These are phyloP conservation scores for Theretra japonica DNA, from an alignment of 2,888 invertebrate species.

Conservation along the genomic window DNA sequence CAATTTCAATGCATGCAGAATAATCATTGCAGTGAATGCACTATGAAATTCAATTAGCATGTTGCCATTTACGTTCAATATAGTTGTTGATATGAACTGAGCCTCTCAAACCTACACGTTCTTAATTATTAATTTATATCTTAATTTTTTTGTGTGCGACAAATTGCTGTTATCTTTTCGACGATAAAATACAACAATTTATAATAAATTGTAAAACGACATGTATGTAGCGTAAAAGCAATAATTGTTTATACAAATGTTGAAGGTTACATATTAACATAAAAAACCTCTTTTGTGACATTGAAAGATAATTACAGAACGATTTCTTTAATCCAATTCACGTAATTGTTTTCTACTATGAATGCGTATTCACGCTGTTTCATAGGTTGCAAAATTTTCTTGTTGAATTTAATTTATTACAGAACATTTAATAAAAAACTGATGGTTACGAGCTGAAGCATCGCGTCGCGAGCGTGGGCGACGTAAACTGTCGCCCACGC, in stretches of 20 bases:
- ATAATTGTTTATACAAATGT: not conserved
- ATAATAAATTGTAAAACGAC: conserved; percentile 8
- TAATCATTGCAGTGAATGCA: not conserved
- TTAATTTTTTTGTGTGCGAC: not conserved
- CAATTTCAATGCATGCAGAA: not conserved
- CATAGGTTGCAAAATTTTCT: too few species aligned
- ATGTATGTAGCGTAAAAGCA: conserved; percentile 28
- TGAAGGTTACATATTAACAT: conserved; percentile 17
- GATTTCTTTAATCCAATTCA: not conserved
- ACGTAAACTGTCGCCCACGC: too few species aligned
- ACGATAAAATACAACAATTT: conserved; percentile 8
- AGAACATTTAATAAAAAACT: too few species aligned
- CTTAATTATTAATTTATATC: too few species aligned
- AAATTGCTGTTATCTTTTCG: not conserved
- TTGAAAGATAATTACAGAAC: not conserved
- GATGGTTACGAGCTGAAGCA: too few species aligned
- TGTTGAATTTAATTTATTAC: too few species aligned
- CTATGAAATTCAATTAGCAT: not conserved
- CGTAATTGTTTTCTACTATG: not conserved
- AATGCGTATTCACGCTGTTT: not conserved
- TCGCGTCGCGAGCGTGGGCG: too few species aligned
- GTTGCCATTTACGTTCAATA: not conserved
- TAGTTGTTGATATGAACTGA: not conserved
- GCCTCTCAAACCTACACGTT: too few species aligned
- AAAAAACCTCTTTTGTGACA: not conserved